Evolutionary conservation across 2,888 invertebrate species (phyloP).

Genomic region (Thecocarcelia acutangulata): DNA sequence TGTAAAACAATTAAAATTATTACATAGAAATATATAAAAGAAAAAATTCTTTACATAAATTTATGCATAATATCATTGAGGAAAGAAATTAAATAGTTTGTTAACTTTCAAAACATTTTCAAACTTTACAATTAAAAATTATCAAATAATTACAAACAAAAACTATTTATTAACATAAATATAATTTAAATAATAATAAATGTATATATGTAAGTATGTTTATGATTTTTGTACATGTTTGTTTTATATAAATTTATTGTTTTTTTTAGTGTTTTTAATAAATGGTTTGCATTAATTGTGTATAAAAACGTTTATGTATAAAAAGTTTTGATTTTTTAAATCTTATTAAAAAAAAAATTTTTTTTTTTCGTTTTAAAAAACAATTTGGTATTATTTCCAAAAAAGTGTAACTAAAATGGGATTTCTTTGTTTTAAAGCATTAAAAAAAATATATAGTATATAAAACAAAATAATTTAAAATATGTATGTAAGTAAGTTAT

Average conservation of each 20-base stretch:
- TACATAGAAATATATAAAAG: conserved; percentile 70
- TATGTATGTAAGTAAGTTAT: background rate
- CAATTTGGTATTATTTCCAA: conserved; percentile 65
- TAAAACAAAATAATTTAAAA: conserved; percentile 32
- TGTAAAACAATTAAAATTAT: conserved; percentile 68
- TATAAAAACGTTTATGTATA: conserved; percentile 60
- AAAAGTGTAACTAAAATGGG: conserved; percentile 48
- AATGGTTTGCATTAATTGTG: conserved; percentile 22
- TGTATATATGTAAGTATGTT: conserved; percentile 39
- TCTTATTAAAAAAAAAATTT: conserved; percentile 40
- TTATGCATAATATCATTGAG: conserved; percentile 50
- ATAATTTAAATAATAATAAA: conserved; percentile 49
- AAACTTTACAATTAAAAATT: conserved; percentile 37
- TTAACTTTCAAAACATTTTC: conserved; percentile 29
- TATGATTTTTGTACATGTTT: conserved; percentile 54
- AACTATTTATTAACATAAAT: conserved; percentile 34
- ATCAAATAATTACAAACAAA: conserved; percentile 42
- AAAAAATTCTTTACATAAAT: too few relatives aligned
- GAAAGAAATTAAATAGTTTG: conserved; percentile 56
- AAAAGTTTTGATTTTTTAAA: conserved; percentile 63
- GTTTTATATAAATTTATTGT: conserved; percentile 14
- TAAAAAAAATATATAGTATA: conserved; percentile 21
- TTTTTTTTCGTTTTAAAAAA: conserved; percentile 63
- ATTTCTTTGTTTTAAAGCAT: conserved; percentile 27
- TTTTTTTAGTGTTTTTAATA: conserved; percentile 14